Percentiles rank a stretch among this genome's conserved stretches.
Conservation (phyloP, 53 echinoderm and acorn worm species). For the Paelopatides confundens region DNA sequence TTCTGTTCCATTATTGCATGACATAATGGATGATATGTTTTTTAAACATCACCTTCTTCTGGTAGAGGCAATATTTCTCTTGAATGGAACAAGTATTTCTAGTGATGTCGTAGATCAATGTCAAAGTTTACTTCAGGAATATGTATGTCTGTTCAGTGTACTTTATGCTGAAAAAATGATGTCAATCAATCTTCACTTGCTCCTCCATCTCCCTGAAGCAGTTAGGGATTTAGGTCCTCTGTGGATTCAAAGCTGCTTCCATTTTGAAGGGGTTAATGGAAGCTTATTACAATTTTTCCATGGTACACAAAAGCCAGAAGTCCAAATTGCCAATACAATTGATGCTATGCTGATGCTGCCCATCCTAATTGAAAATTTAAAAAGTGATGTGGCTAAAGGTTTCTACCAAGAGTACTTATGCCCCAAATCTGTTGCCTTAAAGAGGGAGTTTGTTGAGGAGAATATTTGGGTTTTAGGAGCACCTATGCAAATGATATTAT, state of each 20-base stretch:
- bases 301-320: background rate
- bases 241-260: constrained; percentile 24
- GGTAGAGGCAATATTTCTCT: background rate
- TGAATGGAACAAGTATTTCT: constrained; percentile 10
- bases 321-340: constrained; percentile 22
- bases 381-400: background rate
- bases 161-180: background rate
- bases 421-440: background rate
- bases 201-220: constrained; percentile 1
- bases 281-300: background rate
- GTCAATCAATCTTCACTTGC: background rate
- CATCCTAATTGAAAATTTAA: background rate
- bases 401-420: background rate
- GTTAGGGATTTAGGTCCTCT: constrained; percentile 19
- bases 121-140: background rate
- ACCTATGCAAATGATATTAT: background rate
- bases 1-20: constrained; percentile 70
- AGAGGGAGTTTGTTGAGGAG: background rate
- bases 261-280: constrained; percentile 23
- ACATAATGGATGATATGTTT: constrained; percentile 36
- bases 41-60: background rate
- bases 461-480: constrained; percentile 4
- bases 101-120: background rate
- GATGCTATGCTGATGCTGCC: background rate
- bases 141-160: background rate